Conservation (phyloP, 1,140 invertebrate genomes). For the Polypedilum pembai region DNA sequence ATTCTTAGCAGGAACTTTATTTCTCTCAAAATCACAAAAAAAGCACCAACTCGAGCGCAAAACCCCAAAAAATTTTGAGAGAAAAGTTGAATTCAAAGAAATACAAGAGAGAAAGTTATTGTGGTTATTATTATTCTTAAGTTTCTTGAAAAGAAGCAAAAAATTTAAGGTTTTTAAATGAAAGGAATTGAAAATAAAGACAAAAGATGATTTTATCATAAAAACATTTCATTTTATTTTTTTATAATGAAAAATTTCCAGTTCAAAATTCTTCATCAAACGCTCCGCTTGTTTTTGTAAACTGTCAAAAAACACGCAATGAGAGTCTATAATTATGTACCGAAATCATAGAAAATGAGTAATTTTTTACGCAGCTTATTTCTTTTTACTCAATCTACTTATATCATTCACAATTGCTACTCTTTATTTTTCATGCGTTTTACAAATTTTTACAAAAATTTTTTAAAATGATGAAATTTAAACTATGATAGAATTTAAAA, state of each 20-base stretch:
- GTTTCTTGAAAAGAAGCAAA: not conserved
- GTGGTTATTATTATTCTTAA: not conserved
- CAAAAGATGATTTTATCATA: not conserved
- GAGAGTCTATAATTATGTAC: slow-evolving; percentile 4
- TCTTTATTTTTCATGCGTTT: too few relatives aligned
- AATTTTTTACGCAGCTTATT: too few relatives aligned
- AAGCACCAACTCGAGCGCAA: not conserved
- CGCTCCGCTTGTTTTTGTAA: not conserved
- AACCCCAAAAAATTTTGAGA: not conserved
- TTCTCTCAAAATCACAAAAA: too few relatives aligned
- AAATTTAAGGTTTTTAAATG: not conserved
- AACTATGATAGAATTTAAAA: too few relatives aligned
- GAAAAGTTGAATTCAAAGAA: not conserved
- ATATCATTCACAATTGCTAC: too few relatives aligned
- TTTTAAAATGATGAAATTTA: too few relatives aligned
- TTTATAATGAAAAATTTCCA: not conserved
- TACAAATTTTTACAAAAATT: too few relatives aligned
- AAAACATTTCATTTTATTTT: not conserved
- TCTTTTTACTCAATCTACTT: too few relatives aligned
- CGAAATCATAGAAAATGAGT: not conserved
- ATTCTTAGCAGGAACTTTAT: too few relatives aligned
- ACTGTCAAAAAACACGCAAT: not conserved
- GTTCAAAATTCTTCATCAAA: not conserved
- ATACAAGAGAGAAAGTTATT: not conserved
- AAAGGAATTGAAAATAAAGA: not conserved